Evolutionary conservation across 2,888 invertebrate genomes (phyloP), one percentile per base, ranked within the genome.

Genomic region (Liodrosophila aerea): DNA sequence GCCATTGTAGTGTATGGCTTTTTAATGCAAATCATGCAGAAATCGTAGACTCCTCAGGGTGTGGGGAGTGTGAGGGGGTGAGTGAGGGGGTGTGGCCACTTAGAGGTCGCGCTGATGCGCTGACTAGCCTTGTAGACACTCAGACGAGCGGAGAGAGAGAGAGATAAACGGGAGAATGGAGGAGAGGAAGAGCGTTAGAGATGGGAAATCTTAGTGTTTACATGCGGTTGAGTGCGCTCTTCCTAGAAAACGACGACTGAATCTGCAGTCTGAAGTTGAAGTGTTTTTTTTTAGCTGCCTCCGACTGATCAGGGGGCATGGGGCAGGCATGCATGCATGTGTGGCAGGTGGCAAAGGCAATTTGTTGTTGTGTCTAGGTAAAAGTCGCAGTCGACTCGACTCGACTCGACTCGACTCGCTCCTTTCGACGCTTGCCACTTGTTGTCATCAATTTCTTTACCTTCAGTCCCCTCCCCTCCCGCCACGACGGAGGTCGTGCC

Each of bases 391-490:
- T 13, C 8, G 9, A 15, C 36, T 16, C 15, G 9, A 4, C 39
- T 16, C 7, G 34, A 13, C 43, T 47, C 37, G 43, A 34, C 18
- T 16, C 49, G 29, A 8, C 34, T 15, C 31, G 59, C 74, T 80
- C 70, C 78, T 77, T 74, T 77, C 82, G 66, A 80, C 81, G 81
- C 81, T 85, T 62, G 81, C 85, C 85, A 80, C 78, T 80, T 80
- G 85, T 80, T 85, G 78, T 80, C 78, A 85, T 78, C 78, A 85
- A 85, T 85, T 77, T 84, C 58, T 53, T 72, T 73, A 40, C 56
- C 41, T 34, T 45, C 53, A 41, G 12, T 34, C 7, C 46, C 12
- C 56, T 30, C 47, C 47, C 11, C 1, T 9, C n/a, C 16, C 3
- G 11, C 9, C 12, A 16, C 33, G 22, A n/a, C n/a, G n/a, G 75